A percentile compares a stretch with the other conserved stretches of the same genome.
phyloP scores from a whole-genome alignment of 2,888 invertebrate species.

The Dynastes maya region DNA sequence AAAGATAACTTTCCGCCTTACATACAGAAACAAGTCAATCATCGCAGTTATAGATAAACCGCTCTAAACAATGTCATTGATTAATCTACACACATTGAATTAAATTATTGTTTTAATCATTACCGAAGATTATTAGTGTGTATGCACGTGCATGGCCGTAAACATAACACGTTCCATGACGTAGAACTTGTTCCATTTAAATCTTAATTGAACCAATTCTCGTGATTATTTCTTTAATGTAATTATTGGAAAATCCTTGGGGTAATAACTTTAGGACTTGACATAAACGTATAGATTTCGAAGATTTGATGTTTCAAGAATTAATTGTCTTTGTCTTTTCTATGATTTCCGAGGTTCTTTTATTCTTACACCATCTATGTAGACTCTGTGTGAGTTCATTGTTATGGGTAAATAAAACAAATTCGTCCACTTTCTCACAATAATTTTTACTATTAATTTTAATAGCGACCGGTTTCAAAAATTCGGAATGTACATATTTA shows the following conservation, averaged over 20 bases:
- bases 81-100: background rate
- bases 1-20: no score
- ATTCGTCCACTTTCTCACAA: no score
- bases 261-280: background rate
- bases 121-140: background rate
- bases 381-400: no score
- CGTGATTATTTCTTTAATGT: background rate
- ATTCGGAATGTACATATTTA: no score
- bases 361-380: no score
- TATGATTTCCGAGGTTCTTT: no score
- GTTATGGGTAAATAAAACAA: no score
- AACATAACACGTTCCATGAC: background rate
- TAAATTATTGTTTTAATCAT: constrained; percentile 3
- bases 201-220: constrained; percentile 21
- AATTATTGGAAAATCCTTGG: constrained; percentile 16
- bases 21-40: no score
- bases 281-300: background rate
- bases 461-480: no score
- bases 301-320: background rate
- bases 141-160: background rate
- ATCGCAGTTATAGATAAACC: background rate
- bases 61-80: background rate
- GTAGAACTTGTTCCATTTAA: constrained; percentile 23
- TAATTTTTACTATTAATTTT: no score
- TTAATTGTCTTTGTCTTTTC: background rate